phyloP scores from a whole-genome alignment of 2,888 invertebrate genomes.

The Watsonalla binaria region DNA sequence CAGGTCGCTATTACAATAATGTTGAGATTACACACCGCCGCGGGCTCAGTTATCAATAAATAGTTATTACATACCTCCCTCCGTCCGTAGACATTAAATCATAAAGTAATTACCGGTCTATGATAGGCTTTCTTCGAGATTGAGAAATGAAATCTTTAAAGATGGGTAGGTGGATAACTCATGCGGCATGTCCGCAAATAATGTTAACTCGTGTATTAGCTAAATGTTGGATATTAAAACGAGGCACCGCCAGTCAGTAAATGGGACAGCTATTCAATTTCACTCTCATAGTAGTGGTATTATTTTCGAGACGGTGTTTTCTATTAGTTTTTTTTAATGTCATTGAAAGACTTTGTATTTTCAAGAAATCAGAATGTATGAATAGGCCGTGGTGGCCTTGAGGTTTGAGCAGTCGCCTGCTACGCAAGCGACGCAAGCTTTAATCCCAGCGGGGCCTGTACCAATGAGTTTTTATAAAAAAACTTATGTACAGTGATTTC shows the following conservation, averaged over 20 bases:
- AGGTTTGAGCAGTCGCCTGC: too few species aligned
- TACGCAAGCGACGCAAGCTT: too few species aligned
- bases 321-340: slow-evolving; percentile 14
- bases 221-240: background rate
- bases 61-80: slow-evolving; percentile 45
- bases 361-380: background rate
- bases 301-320: slow-evolving; percentile 9
- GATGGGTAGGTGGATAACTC: slow-evolving; percentile 16
- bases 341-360: background rate
- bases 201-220: background rate
- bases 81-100: slow-evolving; percentile 57
- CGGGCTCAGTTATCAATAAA: slow-evolving; percentile 63
- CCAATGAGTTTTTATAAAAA: too few species aligned
- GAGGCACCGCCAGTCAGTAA: slow-evolving; percentile 8
- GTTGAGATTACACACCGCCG: slow-evolving; percentile 51
- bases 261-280: slow-evolving; percentile 21
- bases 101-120: slow-evolving; percentile 58
- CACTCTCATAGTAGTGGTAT: slow-evolving; percentile 23
- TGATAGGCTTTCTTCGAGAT: slow-evolving; percentile 56
- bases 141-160: slow-evolving; percentile 56
- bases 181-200: background rate
- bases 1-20: slow-evolving; percentile 64
- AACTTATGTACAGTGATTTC: too few species aligned
- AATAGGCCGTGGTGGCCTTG: too few species aligned
- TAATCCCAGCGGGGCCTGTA: too few species aligned